phyloP scores from a whole-genome alignment of 2,888 invertebrate genomes.

The Mythimna pallens region DNA sequence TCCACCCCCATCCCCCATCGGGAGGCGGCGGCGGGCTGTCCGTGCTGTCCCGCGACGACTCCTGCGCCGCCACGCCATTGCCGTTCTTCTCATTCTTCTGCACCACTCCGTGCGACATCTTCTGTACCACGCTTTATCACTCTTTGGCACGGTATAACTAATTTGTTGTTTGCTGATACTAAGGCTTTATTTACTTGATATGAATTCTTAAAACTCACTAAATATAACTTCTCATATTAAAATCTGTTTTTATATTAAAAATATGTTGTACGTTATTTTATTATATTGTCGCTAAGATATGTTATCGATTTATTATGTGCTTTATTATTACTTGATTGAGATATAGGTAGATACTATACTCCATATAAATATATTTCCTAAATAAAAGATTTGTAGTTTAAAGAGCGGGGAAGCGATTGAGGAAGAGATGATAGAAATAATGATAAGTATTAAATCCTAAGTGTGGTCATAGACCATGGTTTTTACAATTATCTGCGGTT shows the following conservation, averaged over 20 bases:
- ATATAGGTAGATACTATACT: constrained; percentile 37
- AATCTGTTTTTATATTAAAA: constrained; percentile 64
- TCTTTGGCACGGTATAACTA: constrained; percentile 67
- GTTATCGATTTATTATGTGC: constrained; percentile 67
- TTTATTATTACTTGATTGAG: constrained; percentile 58
- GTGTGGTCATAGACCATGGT: constrained; percentile 81
- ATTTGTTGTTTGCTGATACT: constrained; percentile 55
- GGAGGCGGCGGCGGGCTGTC: constrained; percentile 93
- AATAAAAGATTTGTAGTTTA: constrained; percentile 51
- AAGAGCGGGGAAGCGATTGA: constrained; percentile 61
- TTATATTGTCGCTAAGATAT: constrained; percentile 78
- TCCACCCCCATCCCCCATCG: constrained; percentile 99
- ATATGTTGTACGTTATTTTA: constrained; percentile 63
- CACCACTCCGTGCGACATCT: constrained; percentile 86
- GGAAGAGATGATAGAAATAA: constrained; percentile 70
- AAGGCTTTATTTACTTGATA: constrained; percentile 71
- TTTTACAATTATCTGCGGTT: constrained; percentile 78
- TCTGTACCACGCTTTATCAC: constrained; percentile 48
- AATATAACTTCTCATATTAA: constrained; percentile 55
- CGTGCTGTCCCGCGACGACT: constrained; percentile 77
- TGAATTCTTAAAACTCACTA: constrained; percentile 64
- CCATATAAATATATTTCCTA: constrained; percentile 58
- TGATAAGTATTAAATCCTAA: constrained; percentile 69
- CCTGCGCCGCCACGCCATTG: constrained; percentile 74
- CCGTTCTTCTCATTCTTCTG: constrained; percentile 83